phyloP scores from a whole-genome alignment of 2,113 vertebrate genomes.

The Delphinus delphis region DNA sequence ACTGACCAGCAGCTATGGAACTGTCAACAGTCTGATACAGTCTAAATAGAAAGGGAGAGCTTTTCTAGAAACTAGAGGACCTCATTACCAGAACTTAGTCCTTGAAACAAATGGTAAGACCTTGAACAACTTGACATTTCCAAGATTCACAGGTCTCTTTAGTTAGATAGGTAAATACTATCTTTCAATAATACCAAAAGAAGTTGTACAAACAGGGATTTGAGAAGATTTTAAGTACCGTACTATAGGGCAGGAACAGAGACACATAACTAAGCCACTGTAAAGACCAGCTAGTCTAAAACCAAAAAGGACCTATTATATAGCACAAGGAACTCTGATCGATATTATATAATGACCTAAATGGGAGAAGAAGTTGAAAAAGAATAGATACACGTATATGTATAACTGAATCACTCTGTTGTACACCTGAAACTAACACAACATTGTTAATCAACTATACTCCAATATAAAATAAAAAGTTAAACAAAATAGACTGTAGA shows the following conservation, averaged over 20 bases:
- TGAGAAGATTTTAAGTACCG: background rate
- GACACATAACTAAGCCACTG: background rate
- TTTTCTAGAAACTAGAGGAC: background rate
- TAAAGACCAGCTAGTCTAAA: background rate
- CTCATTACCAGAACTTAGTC: background rate
- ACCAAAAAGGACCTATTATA: background rate
- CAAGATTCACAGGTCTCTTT: background rate
- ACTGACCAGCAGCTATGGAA: background rate
- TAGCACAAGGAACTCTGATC: background rate
- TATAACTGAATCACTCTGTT: background rate
- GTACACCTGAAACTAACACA: background rate
- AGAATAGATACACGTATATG: background rate
- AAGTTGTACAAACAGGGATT: background rate
- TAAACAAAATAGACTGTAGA: background rate
- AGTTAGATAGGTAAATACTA: background rate
- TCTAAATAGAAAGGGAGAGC: background rate
- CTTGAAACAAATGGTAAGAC: background rate
- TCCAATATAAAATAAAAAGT: background rate
- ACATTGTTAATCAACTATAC: background rate
- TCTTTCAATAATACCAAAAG: background rate
- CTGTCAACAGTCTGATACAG: background rate
- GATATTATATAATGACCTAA: background rate
- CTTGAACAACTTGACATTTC: background rate
- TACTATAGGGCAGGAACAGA: background rate
- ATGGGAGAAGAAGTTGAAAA: background rate